Percentiles rank a stretch among this genome's conserved stretches.
Conservation (phyloP, 2,113 vertebrate species). For the Misgurnus mizolepis region DNA sequence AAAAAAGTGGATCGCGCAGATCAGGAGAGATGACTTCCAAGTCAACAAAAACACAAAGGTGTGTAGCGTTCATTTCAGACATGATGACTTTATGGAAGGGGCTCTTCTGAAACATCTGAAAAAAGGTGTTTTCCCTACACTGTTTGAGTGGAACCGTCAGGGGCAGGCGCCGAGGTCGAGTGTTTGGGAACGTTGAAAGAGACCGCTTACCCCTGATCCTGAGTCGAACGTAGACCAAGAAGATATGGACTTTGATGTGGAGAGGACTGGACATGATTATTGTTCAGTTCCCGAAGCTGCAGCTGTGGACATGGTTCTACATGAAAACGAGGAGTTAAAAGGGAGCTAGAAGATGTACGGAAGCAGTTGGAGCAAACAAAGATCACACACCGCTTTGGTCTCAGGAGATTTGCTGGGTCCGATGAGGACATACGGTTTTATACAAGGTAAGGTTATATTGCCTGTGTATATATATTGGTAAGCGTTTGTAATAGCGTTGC, state of each 20-base stretch:
- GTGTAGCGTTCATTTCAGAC: conserved; percentile 4
- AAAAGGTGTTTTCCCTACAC: no score
- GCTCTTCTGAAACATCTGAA: background rate
- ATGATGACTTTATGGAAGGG: background rate
- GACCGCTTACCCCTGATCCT: no score
- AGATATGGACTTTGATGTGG: background rate
- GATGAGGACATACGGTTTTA: no score
- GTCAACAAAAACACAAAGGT: conserved; percentile 15
- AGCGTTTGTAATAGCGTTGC: no score
- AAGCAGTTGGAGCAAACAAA: background rate
- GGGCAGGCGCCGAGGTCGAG: no score
- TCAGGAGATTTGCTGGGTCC: no score
- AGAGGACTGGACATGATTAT: conserved; percentile 7
- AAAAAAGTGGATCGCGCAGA: conserved; percentile 8
- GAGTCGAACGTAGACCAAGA: no score
- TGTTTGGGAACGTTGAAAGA: no score
- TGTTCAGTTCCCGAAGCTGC: conserved; percentile 13
- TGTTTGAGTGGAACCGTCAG: no score
- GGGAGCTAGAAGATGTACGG: background rate
- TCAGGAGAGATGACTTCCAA: conserved; percentile 23
- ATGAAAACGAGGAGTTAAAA: conserved; percentile 5
- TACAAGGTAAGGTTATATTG: background rate
- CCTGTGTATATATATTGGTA: background rate
- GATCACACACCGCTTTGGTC: no score
- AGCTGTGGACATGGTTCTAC: conserved; percentile 1